Conservation (phyloP, 23 tunicate genomes). For the Trididemnum nubilum region DNA sequence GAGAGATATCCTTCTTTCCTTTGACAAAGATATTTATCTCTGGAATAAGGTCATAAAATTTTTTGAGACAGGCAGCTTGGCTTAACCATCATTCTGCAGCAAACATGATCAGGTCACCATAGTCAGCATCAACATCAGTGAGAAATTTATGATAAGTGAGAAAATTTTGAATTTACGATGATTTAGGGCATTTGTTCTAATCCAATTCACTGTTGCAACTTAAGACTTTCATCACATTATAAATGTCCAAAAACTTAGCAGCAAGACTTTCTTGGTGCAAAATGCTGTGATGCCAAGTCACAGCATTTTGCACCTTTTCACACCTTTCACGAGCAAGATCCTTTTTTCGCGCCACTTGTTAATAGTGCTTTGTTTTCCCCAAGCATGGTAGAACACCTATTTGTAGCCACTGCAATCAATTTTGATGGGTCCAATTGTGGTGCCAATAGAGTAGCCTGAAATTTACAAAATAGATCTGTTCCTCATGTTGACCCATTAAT, state of each 20-base stretch:
- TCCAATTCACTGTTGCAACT: conserved; percentile 55
- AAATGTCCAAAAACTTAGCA: conserved; percentile 52
- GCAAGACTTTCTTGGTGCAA: conserved; percentile 60
- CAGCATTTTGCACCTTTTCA: conserved; percentile 47
- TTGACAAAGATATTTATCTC: conserved; percentile 47
- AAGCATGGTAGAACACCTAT: conserved; percentile 62
- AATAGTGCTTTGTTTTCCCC: conserved; percentile 59
- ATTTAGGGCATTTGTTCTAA: conserved; percentile 60
- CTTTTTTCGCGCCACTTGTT: conserved; percentile 62
- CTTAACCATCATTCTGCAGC: conserved; percentile 58
- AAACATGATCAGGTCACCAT: conserved; percentile 59
- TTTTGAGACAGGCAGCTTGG: conserved; percentile 64
- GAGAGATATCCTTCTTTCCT: conserved; percentile 55
- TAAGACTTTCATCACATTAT: conserved; percentile 55
- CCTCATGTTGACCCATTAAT: conserved; percentile 40
- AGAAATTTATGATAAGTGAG: too few species aligned
- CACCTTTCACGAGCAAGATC: conserved; percentile 56
- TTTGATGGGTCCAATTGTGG: conserved; percentile 37
- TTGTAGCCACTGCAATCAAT: conserved; percentile 53
- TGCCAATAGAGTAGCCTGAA: conserved; percentile 49
- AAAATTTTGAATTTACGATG: conserved; percentile 27
- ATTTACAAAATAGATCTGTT: conserved; percentile 40
- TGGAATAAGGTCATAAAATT: conserved; percentile 49
- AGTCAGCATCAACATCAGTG: conserved; percentile 59
- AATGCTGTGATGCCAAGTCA: conserved; percentile 67